A percentile compares a stretch with the other conserved stretches of the same genome.
These are phyloP conservation scores for Nemotelus pantherinus DNA, from an alignment of 2,888 invertebrate genomes.

Conservation along the genomic window DNA sequence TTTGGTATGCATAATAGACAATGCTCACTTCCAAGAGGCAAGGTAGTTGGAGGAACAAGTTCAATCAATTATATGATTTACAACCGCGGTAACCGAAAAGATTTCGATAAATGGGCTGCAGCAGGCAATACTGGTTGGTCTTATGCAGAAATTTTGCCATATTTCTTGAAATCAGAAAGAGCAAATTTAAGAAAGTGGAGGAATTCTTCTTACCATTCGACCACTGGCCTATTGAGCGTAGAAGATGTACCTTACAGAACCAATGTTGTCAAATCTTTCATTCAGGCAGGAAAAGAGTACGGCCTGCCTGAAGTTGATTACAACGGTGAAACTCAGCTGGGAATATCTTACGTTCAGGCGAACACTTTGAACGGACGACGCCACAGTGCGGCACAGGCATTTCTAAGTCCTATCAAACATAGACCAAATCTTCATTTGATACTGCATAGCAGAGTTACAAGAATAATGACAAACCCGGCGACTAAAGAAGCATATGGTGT, in stretches of 20 bases:
- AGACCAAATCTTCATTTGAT: slow-evolving; percentile 74
- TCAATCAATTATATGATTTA: slow-evolving; percentile 74
- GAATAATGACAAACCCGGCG: slow-evolving; percentile 71
- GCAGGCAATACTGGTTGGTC: slow-evolving; percentile 78
- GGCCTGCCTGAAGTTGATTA: slow-evolving; percentile 75
- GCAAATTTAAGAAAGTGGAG: slow-evolving; percentile 65
- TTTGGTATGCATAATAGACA: slow-evolving; percentile 63
- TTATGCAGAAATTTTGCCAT: slow-evolving; percentile 68
- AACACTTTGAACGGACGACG: slow-evolving; percentile 69
- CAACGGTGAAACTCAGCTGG: slow-evolving; percentile 70
- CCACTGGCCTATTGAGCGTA: slow-evolving; percentile 69
- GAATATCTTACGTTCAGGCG: slow-evolving; percentile 72
- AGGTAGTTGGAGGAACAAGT: slow-evolving; percentile 68
- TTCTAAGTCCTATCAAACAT: slow-evolving; percentile 68
- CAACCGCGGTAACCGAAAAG: slow-evolving; percentile 73
- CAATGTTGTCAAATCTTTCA: slow-evolving; percentile 66
- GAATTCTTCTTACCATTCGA: slow-evolving; percentile 67
- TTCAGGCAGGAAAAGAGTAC: slow-evolving; percentile 70
- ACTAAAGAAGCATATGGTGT: slow-evolving; percentile 76
- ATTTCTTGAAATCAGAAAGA: slow-evolving; percentile 70
- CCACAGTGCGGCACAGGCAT: slow-evolving; percentile 72
- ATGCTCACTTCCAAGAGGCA: slow-evolving; percentile 67
- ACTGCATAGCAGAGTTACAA: slow-evolving; percentile 70
- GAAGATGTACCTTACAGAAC: slow-evolving; percentile 69
- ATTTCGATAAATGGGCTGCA: slow-evolving; percentile 74